phyloP scores from a whole-genome alignment of 2,797 vertebrate species.

The Alca torda region DNA sequence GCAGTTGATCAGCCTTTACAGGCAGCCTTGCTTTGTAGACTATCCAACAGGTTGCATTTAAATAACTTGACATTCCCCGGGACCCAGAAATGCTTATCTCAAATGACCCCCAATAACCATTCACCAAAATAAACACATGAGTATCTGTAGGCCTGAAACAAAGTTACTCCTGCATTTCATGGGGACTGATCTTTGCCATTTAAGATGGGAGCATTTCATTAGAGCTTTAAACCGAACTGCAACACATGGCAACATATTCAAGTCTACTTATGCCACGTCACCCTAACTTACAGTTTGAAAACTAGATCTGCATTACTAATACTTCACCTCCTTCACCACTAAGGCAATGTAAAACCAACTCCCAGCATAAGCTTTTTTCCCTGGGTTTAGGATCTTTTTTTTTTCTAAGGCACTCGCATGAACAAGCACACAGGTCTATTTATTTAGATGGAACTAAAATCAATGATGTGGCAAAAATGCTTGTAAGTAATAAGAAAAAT shows the following conservation, averaged over 20 bases:
- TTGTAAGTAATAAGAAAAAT: neutral
- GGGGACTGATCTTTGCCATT: neutral
- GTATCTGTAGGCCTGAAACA: neutral
- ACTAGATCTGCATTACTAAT: neutral
- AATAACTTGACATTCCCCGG: neutral
- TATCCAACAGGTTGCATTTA: neutral
- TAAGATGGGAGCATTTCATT: neutral
- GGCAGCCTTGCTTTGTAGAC: neutral
- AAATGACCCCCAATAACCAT: neutral
- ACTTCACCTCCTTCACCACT: neutral
- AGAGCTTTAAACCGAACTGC: neutral
- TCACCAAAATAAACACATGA: neutral
- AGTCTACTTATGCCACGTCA: neutral
- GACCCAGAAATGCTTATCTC: neutral
- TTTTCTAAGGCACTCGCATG: conserved; percentile 79
- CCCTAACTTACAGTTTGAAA: neutral
- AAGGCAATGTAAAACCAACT: neutral
- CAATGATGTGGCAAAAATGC: neutral
- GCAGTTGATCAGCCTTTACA: neutral
- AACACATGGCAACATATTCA: neutral
- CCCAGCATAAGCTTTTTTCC: neutral
- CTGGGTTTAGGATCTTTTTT: neutral
- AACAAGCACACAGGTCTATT: conserved; percentile 55
- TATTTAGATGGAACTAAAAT: neutral
- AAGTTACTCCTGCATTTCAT: neutral